Base-by-base conservation (phyloP, 2,797 vertebrate species). In the Rhynchotus rufescens region DNA sequence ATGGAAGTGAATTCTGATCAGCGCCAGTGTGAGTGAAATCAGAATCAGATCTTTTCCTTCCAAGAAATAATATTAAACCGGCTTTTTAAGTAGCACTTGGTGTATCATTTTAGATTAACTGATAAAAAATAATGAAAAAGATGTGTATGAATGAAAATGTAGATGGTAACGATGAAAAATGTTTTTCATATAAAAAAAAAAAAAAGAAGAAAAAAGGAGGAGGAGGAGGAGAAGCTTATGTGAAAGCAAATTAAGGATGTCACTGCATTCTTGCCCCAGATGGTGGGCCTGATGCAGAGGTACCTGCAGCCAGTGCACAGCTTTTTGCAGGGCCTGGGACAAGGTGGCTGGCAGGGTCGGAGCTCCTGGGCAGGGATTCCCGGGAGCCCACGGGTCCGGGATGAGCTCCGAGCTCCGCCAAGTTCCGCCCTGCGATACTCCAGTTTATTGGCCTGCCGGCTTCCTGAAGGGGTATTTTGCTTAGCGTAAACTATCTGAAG, bases 81-180 rank as follows among this genome's bases (percentile, higher is more conserved):
- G 21, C 47, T 94, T 84, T 94, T 95, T 80, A 89, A 88, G 80
- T 89, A 92, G 83, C 80, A 94, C 83, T 95, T 95, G 80, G 49
- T 94, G 76, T 94, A 85, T 91, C 90, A 71, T 88, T 95, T 96
- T 92, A 94, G 93, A 94, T 95, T 54, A 89, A 61, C 73, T 86
- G 89, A 95, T 94, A 81, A 92, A 93, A 96, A 92, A 94, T 91
- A 91, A 95, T 93, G 85, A 93, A 91, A 92, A 94, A 73, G 7
- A 36, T 61, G 23, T 52, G 25, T 49, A 44, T 82, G 85, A 85
- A 83, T 94, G 69, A 80, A 94, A 95, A 91, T 56, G 44, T 81
- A 80, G 82, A 92, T 93, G 0, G 1, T 77, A 72, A 81, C 78
- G 65, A 89, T 88, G 80, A 94, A 92, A 84, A 84, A 83, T 26